Evolutionary conservation across 2,888 invertebrate species (phyloP).

Genomic region (Noctua janthe): DNA sequence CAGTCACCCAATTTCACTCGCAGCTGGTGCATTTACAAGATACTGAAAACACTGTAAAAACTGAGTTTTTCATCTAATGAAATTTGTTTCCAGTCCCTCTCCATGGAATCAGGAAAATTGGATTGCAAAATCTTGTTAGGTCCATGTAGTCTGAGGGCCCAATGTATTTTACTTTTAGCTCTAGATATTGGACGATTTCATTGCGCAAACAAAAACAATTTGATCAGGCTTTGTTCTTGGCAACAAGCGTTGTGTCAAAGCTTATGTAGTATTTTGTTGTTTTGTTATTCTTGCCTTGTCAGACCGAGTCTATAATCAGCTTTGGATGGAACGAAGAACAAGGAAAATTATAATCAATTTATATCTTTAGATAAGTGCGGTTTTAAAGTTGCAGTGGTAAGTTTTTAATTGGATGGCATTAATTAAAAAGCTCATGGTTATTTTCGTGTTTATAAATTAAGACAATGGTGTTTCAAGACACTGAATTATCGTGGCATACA

Average conservation of each 20-base stretch:
- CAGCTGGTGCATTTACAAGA: conserved; percentile 33
- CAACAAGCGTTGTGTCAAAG: background rate
- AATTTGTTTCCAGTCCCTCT: conserved; percentile 20
- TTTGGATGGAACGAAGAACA: background rate
- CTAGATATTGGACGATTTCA: background rate
- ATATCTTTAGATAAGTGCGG: conserved; percentile 27
- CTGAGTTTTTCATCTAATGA: conserved; percentile 30
- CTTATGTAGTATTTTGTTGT: background rate
- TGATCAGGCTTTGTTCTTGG: conserved; percentile 5
- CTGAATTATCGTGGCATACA: background rate
- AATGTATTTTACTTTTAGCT: conserved; percentile 7
- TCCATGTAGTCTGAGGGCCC: background rate
- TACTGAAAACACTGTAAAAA: conserved; percentile 20
- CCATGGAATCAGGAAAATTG: conserved; percentile 27
- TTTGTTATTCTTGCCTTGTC: background rate
- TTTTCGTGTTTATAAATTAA: background rate
- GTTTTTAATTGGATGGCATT: background rate
- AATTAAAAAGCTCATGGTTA: background rate
- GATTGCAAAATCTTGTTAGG: conserved; percentile 25
- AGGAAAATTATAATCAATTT: no score
- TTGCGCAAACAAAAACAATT: conserved; percentile 15
- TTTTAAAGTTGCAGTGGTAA: conserved; percentile 15
- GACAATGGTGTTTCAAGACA: background rate
- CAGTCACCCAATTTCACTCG: conserved; percentile 22
- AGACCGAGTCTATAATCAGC: background rate